Evolutionary conservation across 2,888 invertebrate genomes (phyloP).

Genomic region (Agrilus mali): DNA sequence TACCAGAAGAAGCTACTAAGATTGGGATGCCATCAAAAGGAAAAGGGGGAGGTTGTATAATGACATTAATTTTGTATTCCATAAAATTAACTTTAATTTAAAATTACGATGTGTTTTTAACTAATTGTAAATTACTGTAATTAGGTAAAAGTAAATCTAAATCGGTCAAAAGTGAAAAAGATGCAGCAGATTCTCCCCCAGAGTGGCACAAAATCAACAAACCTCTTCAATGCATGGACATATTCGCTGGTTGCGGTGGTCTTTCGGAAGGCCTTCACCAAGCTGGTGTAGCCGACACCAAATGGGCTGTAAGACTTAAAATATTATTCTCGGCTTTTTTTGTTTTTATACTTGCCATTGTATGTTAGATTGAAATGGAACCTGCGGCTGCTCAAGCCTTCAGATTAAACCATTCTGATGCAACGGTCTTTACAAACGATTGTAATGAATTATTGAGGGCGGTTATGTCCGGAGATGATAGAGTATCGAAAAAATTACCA

Average conservation of each 20-base stretch:
- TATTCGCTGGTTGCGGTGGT: slow-evolving; percentile 81
- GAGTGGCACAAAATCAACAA: slow-evolving; percentile 31
- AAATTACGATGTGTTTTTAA: no score
- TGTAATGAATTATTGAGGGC: slow-evolving; percentile 59
- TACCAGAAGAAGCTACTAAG: slow-evolving; percentile 44
- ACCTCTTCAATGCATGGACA: slow-evolving; percentile 58
- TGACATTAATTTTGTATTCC: no score
- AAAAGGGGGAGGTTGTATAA: slow-evolving; percentile 35
- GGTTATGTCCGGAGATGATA: slow-evolving; percentile 46
- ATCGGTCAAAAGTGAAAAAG: slow-evolving; percentile 23
- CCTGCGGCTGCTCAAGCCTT: slow-evolving; percentile 69
- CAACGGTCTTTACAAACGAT: slow-evolving; percentile 69
- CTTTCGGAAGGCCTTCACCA: slow-evolving; percentile 61
- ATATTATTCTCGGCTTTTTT: not conserved
- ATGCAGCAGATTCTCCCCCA: slow-evolving; percentile 19
- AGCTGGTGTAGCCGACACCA: slow-evolving; percentile 53
- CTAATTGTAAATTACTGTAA: not conserved
- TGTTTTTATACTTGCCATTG: not conserved
- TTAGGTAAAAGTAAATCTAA: slow-evolving; percentile 56
- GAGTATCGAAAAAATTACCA: slow-evolving; percentile 38
- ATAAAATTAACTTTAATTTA: no score
- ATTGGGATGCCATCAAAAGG: slow-evolving; percentile 48
- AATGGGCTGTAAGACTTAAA: slow-evolving; percentile 50
- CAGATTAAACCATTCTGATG: slow-evolving; percentile 57
- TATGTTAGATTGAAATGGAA: slow-evolving; percentile 52